Conservation (phyloP, 2,113 vertebrate genomes). For the Pterophyllum scalare region DNA sequence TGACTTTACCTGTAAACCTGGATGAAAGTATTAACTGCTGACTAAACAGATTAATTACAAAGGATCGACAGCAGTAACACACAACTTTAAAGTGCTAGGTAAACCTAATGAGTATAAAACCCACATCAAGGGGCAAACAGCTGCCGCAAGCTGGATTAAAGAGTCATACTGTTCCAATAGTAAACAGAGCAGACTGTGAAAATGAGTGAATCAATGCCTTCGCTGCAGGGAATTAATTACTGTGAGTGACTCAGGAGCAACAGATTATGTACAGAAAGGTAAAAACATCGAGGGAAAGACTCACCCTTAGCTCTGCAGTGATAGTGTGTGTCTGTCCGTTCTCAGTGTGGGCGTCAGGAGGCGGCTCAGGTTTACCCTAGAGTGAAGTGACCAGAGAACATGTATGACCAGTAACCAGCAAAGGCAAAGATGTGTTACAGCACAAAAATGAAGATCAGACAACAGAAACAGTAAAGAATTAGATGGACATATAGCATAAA, state of each 20-base stretch:
- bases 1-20: background rate
- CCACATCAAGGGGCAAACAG: conserved; percentile 11
- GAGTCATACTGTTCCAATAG: conserved; percentile 46
- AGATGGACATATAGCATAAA: background rate
- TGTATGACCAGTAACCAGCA: background rate
- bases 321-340: conserved; percentile 73
- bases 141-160: conserved; percentile 38
- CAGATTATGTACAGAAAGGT: background rate
- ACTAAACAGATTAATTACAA: background rate
- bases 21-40: background rate
- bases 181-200: conserved; percentile 45
- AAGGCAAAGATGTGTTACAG: background rate
- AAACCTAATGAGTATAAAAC: background rate
- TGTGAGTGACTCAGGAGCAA: conserved; percentile 8
- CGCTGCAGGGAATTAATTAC: conserved; percentile 42
- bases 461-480: background rate
- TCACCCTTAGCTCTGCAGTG: conserved; percentile 76
- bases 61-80: background rate
- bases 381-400: conserved; percentile 3
- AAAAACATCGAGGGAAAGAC: background rate
- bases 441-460: background rate
- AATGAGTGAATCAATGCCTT: conserved; percentile 50
- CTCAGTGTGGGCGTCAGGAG: conserved; percentile 63
- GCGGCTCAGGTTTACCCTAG: conserved; percentile 82
- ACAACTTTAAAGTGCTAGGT: background rate